These are phyloP conservation scores for Podarcis siculus DNA, from an alignment of 2,797 vertebrate genomes.

Conservation along the genomic window DNA sequence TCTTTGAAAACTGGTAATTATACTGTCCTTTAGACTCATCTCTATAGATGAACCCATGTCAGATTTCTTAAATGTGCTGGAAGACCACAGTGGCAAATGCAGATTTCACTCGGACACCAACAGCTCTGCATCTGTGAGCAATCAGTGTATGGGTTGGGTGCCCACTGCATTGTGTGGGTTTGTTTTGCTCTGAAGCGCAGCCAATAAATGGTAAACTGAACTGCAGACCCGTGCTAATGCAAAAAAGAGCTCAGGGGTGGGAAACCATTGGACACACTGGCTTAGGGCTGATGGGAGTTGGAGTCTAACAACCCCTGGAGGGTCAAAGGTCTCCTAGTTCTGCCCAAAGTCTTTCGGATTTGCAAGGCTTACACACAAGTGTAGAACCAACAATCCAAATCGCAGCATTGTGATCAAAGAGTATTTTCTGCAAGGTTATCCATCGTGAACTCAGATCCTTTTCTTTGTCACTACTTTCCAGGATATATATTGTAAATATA, in stretches of 20 bases:
- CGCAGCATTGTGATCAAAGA: neutral
- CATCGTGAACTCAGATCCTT: neutral
- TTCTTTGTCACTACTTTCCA: constrained; percentile 8
- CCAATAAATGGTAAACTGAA: neutral
- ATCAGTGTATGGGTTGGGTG: neutral
- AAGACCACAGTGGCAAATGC: neutral
- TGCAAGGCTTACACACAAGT: neutral
- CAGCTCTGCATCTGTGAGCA: neutral
- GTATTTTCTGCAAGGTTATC: neutral
- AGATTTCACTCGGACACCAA: neutral
- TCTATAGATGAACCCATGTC: neutral
- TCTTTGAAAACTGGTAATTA: neutral
- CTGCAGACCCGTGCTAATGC: neutral
- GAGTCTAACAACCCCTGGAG: neutral
- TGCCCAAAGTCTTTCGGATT: neutral
- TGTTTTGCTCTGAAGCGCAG: neutral
- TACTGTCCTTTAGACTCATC: neutral
- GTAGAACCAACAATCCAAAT: neutral
- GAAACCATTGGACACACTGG: neutral
- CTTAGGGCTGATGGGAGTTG: neutral
- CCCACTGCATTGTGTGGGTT: no score
- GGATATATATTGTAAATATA: neutral
- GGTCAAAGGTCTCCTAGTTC: neutral
- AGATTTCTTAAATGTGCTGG: neutral
- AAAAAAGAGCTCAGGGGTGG: neutral